Evolutionary conservation across 1,140 invertebrate species (phyloP), one percentile per base, ranked within the genome.

Genomic region (Caenorhabditis inopinata): DNA sequence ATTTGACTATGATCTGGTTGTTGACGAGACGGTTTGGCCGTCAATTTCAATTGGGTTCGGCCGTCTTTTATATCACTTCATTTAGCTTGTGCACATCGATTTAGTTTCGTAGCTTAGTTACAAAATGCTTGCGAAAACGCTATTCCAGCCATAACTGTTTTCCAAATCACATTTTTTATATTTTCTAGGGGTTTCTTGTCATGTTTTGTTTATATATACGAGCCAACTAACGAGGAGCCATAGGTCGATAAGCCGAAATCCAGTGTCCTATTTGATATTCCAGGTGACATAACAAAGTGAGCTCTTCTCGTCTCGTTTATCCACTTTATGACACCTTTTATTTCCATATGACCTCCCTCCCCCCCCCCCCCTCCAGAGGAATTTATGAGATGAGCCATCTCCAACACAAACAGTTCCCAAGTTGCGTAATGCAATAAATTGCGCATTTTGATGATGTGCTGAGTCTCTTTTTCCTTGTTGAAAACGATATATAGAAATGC

Each of bases 281-380:
- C 29, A 68, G 58, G 58, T 68, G 58, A 38, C 58, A 68, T 68
- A 68, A 38, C 58, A 68, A 53, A 51, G 23, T 27, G 49, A 53
- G 49, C 49, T 18, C 49, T 53, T 25, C 21, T 53, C 49, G 7
- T 53, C 49, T 53, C 49, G 49, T 12, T 53, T 53, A 53, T 53
- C 49, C 38, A 42, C 5, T 42, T 42, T 42, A 42, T 42, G 38
- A 42, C 38, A 42, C 38, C 38, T 7, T 42, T n/a, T n/a, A n/a
- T n/a, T 51, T 14, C 14, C 27, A 58, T 12, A 68, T 68, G 58
- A 38, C 58, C 58, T 68, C 58, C 9, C 14, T 16, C n/a, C n/a
- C n/a, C n/a, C n/a, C n/a, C n/a, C n/a, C n/a, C n/a, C n/a, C n/a
- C n/a, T n/a, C n/a, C n/a, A 16, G 25, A 2, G 16, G 58, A 32